Conservation (phyloP, 2,113 vertebrate genomes). For the Pterocles gutturalis region DNA sequence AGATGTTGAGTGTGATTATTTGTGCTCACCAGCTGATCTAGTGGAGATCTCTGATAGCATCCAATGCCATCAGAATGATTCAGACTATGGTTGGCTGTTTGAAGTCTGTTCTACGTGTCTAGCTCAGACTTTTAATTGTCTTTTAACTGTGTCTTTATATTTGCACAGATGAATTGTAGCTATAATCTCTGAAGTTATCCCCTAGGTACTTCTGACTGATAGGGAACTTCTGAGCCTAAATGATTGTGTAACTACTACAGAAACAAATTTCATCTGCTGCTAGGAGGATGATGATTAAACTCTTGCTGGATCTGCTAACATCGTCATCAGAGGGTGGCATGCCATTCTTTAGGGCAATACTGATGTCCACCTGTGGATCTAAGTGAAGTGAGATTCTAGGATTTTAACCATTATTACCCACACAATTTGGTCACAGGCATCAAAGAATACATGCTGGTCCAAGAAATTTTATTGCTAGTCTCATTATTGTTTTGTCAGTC, state of each 20-base stretch:
- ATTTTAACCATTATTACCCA: not conserved
- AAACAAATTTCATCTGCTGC: not conserved
- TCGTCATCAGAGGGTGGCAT: not conserved
- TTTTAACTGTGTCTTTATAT: not conserved
- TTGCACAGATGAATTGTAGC: not conserved
- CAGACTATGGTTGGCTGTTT: not conserved
- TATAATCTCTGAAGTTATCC: not conserved
- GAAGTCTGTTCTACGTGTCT: not conserved
- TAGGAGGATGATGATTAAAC: not conserved
- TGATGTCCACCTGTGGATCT: not conserved
- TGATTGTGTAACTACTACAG: not conserved
- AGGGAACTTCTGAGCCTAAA: not conserved
- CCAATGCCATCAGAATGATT: not conserved
- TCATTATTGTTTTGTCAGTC: not conserved
- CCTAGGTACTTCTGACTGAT: not conserved
- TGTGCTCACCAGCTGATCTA: not conserved
- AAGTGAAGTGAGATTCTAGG: not conserved
- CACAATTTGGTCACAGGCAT: not conserved
- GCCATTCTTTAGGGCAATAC: not conserved
- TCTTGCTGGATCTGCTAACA: not conserved
- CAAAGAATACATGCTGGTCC: not conserved
- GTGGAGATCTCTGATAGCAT: not conserved
- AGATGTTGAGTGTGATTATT: not conserved
- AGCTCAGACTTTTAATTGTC: not conserved
- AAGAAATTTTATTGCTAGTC: not conserved